Conservation (phyloP, 37 sponge, comb jelly and placozoan species). For the Ephydatia muelleri region DNA sequence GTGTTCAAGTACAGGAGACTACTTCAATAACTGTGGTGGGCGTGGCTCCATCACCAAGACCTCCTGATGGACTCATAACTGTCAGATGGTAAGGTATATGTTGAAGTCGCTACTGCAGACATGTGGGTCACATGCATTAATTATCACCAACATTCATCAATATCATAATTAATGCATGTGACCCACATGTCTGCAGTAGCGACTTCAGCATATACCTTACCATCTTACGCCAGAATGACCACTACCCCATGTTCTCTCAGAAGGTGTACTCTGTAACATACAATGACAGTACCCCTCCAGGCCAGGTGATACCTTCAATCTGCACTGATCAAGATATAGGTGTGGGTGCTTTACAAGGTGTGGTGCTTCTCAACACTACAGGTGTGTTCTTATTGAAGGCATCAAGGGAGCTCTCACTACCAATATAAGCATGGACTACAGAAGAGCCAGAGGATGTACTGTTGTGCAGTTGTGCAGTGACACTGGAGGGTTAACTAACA, state of each 20-base stretch:
- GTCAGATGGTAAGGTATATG: no score
- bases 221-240: slow-evolving; percentile 39
- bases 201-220: not conserved
- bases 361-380: slow-evolving; percentile 13
- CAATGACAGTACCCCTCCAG: slow-evolving; percentile 13
- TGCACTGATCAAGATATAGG: slow-evolving; percentile 68
- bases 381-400: not conserved
- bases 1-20: no score
- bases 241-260: slow-evolving; percentile 41
- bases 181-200: slow-evolving; percentile 25
- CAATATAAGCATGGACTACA: slow-evolving; percentile 43
- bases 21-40: no score
- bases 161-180: slow-evolving; percentile 36
- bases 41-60: no score
- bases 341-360: slow-evolving; percentile 10
- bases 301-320: slow-evolving; percentile 7
- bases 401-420: slow-evolving; percentile 22
- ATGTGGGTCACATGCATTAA: no score
- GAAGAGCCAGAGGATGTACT: slow-evolving; percentile 9
- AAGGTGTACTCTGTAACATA: slow-evolving; percentile 16
- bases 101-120: no score
- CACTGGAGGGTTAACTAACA: slow-evolving; percentile 5
- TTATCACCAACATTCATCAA: not conserved
- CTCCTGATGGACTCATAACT: no score
- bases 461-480: slow-evolving; percentile 58